Base-by-base conservation (phyloP, 2,797 vertebrate genomes). In the Platalea minor region DNA sequence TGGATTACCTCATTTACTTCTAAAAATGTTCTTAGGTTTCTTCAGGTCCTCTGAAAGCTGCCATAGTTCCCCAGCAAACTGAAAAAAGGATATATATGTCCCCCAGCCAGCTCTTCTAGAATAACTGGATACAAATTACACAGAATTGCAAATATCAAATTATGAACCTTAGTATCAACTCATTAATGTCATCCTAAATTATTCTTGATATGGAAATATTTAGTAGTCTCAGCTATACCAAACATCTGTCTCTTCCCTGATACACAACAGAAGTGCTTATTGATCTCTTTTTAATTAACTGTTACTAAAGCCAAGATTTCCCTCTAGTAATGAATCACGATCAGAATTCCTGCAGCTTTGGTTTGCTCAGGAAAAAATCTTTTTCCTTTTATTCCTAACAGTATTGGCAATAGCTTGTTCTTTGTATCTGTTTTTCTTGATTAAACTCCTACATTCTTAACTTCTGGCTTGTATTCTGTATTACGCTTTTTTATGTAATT, bases 241-340 rank as follows among this genome's bases (percentile, higher is more conserved):
- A 91, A 89, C 77, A 91, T 89, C 80, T 79, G 83, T 84, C 46
- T 93, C 28, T 13, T 94, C 72, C 25, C 63, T 91, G 77, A 82
- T 67, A 70, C 68, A 75, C 80, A 95, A 85, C 84, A 75, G 60
- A 94, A 93, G 37, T 80, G 64, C 41, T 72, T 91, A 87, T 77
- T 95, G 93, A 96, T 94, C 80, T 89, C 70, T 88, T 83, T 89
- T 87, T 85, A 91, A 95, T 94, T 76, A 93, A 72, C 68, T 61
- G 50, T 64, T 95, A 39, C 14, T 53, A 45, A 94, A 72, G 75
- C 86, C 81, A 93, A 46, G 21, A 43, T 85, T 91, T 94, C n/a
- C 45, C 45, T 64, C 28, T 29, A 60, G 45, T 91, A 90, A 85
- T 79, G 74, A 65, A 56, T 93, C 56, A 33, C 64, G 65, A n/a